Evolutionary conservation across 2,888 invertebrate species (phyloP).

Genomic region (Orthosia gothica): DNA sequence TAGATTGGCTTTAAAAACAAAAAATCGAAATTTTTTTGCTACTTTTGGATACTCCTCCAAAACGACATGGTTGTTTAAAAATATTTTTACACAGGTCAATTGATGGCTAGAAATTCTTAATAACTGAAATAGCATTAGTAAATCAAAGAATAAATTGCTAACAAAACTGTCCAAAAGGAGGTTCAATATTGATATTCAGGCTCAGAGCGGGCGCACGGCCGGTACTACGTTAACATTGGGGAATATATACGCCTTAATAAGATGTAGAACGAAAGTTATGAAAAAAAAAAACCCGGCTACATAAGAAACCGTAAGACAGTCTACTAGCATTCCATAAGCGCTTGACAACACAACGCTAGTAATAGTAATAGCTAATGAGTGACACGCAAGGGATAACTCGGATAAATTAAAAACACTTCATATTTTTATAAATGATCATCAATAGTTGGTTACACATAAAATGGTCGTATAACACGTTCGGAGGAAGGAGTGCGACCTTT

Average conservation of each 20-base stretch:
- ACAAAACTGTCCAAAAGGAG: no score
- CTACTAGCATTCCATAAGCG: conserved; percentile 71
- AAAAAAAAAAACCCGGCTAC: conserved; percentile 32
- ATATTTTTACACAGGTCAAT: no score
- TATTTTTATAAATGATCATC: conserved; percentile 49
- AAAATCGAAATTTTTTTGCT: no score
- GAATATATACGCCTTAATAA: conserved; percentile 12
- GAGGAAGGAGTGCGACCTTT: conserved; percentile 81
- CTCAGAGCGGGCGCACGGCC: no score
- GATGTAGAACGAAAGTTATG: conserved; percentile 10
- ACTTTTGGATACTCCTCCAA: no score
- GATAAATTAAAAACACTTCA: conserved; percentile 64
- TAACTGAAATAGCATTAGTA: no score
- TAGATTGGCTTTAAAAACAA: no score
- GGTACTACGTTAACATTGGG: no score
- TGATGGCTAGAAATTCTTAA: no score
- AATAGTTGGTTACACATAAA: conserved; percentile 60
- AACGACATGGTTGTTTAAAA: no score
- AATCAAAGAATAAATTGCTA: no score
- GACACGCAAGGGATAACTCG: conserved; percentile 72
- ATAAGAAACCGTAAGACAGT: conserved; percentile 58
- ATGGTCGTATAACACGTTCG: conserved; percentile 71
- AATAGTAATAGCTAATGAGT: conserved; percentile 69
- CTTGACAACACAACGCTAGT: conserved; percentile 68
- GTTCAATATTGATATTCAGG: no score